These are phyloP conservation scores for Hyles euphorbiae DNA, from an alignment of 1,140 invertebrate species.

Conservation along the genomic window DNA sequence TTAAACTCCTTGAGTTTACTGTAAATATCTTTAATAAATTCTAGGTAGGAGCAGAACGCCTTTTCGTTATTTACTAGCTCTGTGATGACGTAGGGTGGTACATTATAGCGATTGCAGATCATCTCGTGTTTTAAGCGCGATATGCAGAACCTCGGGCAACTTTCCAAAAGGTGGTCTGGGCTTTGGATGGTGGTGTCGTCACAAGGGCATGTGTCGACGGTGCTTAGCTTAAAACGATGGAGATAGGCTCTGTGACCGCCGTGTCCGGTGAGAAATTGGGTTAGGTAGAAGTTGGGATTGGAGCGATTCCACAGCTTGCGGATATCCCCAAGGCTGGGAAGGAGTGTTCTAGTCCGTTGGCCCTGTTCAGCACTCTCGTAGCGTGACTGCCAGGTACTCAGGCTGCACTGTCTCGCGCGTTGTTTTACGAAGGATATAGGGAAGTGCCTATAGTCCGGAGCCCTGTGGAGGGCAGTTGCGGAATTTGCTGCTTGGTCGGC, in stretches of 20 bases:
- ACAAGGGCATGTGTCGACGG: slow-evolving; percentile 14
- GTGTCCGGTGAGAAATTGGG: slow-evolving; percentile 16
- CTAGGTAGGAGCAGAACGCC: too few relatives aligned
- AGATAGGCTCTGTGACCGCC: slow-evolving; percentile 19
- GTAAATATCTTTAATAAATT: too few relatives aligned
- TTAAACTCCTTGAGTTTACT: too few relatives aligned
- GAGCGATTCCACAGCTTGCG: background rate
- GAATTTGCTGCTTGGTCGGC: slow-evolving; percentile 14
- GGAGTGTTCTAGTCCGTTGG: background rate
- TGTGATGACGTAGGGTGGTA: too few relatives aligned
- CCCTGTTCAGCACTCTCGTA: background rate
- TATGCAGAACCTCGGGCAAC: too few relatives aligned
- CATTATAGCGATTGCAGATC: too few relatives aligned
- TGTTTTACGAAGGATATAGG: slow-evolving; percentile 7
- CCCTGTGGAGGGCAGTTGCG: background rate
- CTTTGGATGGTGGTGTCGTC: slow-evolving; percentile 9
- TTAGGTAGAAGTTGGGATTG: slow-evolving; percentile 6
- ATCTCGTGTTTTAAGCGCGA: too few relatives aligned
- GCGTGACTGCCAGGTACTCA: too few relatives aligned
- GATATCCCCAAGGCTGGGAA: slow-evolving; percentile 3
- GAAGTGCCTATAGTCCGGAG: slow-evolving; percentile 5
- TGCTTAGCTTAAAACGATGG: slow-evolving; percentile 15
- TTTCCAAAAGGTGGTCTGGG: slow-evolving; percentile 7
- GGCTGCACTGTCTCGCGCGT: too few relatives aligned
- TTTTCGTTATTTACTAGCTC: too few relatives aligned